A percentile compares a stretch with the other conserved stretches of the same genome.
Conservation (phyloP, 1,140 invertebrate species). For the Lethrus apterus region DNA sequence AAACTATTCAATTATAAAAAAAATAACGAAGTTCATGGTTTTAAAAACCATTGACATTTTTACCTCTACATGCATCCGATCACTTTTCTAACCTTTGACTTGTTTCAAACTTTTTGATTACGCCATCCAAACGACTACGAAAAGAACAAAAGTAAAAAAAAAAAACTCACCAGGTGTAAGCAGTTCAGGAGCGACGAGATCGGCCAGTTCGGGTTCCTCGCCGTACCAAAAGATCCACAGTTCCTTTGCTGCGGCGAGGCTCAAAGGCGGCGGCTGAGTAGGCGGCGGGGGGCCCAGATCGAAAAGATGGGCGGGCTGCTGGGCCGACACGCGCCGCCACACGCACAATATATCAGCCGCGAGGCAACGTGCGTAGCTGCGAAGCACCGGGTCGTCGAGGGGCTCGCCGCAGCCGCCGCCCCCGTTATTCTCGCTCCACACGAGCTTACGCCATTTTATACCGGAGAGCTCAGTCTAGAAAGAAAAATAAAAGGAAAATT, state of each 20-base stretch:
- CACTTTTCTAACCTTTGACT: too few relatives aligned
- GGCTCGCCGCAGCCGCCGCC: constrained; percentile 50
- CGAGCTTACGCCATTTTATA: constrained; percentile 96
- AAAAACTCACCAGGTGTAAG: constrained; percentile 60
- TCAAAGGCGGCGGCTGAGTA: constrained; percentile 57
- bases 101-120: too few relatives aligned
- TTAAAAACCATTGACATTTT: too few relatives aligned
- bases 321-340: constrained; percentile 77
- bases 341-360: constrained; percentile 92
- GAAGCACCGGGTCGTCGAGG: constrained; percentile 87
- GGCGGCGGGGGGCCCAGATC: constrained; percentile 49
- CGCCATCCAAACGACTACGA: too few relatives aligned
- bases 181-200: constrained; percentile 72
- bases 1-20: too few relatives aligned
- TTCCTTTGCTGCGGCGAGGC: constrained; percentile 79
- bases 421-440: constrained; percentile 65
- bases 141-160: neutral
- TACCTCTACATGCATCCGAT: too few relatives aligned
- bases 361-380: constrained; percentile 88
- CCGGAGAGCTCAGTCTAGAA: constrained; percentile 94
- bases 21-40: too few relatives aligned
- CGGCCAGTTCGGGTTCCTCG: constrained; percentile 85
- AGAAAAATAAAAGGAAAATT: constrained; percentile 24
- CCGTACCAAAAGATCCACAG: constrained; percentile 99
- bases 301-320: constrained; percentile 52